Evolutionary conservation across 2,888 invertebrate species (phyloP), one percentile per base, ranked within the genome.

Genomic region (Orchestes rusci): DNA sequence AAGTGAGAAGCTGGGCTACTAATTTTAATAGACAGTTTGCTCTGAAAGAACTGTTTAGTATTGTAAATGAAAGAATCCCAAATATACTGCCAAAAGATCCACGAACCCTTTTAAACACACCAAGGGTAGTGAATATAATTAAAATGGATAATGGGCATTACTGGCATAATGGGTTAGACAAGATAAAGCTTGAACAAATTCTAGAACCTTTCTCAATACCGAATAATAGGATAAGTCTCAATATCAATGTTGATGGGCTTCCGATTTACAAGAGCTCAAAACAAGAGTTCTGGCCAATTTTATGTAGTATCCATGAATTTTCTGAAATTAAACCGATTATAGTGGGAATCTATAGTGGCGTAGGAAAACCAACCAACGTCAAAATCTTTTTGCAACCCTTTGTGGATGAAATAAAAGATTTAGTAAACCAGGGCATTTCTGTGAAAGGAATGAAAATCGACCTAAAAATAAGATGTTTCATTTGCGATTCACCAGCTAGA

Each of bases 281-380:
- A 31, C 18, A 39, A 37, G 52, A 56, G 45, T 53, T 56, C 43
- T 57, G 56, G 52, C 53, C 56, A 17, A 55, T 53, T 17, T 38
- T 56, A 5, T 52, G 18, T 18, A 50, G 52, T 16, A 35, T 35
- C n/a, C n/a, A n/a, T n/a, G n/a, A 8, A 12, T 20, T 16, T n/a
- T 32, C 47, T 35, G 13, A 48, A 33, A 16, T 50, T 32, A 40
- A 42, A 39, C 53, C 48, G 8, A 50, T 48, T 47, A 32, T 47
- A 15, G 39, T 53, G 18, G 49, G 51, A 12, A 53, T 53, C 13
- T 53, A 52, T 32, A 42, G 42, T 45, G 51, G 53, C 20, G 20
- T 35, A 16, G 45, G 47, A 18, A 52, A 53, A 42, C 53, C 50
- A 12, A 28, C 38, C 3, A 40, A 43, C 34, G 16, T 48, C 16